Evolutionary conservation across 2,797 vertebrate species (phyloP).

Genomic region (Masticophis lateralis): DNA sequence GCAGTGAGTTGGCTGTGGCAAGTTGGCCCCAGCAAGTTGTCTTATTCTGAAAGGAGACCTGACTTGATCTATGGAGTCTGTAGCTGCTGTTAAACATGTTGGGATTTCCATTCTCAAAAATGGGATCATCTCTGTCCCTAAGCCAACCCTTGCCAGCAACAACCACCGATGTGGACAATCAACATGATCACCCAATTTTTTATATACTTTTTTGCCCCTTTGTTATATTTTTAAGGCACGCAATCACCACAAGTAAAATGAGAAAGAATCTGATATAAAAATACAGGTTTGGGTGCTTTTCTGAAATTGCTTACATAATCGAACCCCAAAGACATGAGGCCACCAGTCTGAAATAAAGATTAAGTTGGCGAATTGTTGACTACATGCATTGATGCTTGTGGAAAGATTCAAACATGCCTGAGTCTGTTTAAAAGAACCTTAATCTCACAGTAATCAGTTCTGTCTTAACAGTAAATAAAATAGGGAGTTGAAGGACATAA

Average conservation of each 20-base stretch:
- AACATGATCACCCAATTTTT: background rate
- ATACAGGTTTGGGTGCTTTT: background rate
- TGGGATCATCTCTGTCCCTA: background rate
- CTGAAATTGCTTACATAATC: background rate
- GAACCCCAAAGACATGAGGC: background rate
- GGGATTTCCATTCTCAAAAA: background rate
- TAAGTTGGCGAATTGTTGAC: background rate
- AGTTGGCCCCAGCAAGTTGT: background rate
- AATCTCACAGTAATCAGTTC: background rate
- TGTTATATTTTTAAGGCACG: background rate
- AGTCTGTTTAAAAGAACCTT: background rate
- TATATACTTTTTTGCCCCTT: background rate
- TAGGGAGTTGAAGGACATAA: background rate
- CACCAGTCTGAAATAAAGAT: constrained; percentile 8
- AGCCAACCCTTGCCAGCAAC: background rate
- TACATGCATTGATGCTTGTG: background rate
- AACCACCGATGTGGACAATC: background rate
- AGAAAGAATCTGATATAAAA: background rate
- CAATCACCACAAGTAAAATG: background rate
- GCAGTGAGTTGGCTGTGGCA: background rate
- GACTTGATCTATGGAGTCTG: background rate
- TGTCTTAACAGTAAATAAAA: background rate
- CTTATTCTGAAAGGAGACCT: background rate
- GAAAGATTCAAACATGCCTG: background rate
- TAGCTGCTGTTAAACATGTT: background rate